Base-by-base conservation (phyloP, 2,888 invertebrate species). In the Timema cristinae region DNA sequence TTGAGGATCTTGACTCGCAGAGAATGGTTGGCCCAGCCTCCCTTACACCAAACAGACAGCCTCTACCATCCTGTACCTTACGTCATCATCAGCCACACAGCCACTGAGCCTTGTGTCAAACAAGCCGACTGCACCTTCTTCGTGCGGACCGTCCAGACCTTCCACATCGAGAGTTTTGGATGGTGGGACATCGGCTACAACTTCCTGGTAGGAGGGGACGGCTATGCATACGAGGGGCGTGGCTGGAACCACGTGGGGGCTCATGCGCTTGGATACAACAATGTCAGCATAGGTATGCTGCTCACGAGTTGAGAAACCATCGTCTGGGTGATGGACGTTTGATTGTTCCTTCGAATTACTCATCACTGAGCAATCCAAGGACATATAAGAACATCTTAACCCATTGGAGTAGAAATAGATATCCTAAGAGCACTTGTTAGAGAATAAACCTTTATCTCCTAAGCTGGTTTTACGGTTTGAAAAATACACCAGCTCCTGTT, bases 181-280 rank as follows among this genome's bases (percentile, higher is more conserved):
- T 90, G 89, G 85, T 85, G 83, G 73, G 93, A 93, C 78, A 91
- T 92, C 48, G 89, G 85, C 0, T 93, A 91, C 80, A 94, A 91
- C 79, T 94, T 92, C 77, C 81, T 94, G 4, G 86, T 94, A 4
- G 93, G 92, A 0, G 92, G 92, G 6, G 92, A 93, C 78, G 93
- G 92, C 0, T 85, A 87, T 9, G 89, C 88, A 0, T 93, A 92
- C 79, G 87, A 86, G 75, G 92, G 91, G 0, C 87, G 92, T 6
- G 91, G 91, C 1, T 94, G 93, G 93, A 86, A 89, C 75, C 50
- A 16, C n/a, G 66, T 59, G 10, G 67, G 59, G 15, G 49, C 56
- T 56, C 69, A 69, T 32, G 10, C 68, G 0, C 85, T 85, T 61
- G 79, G 88, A 63, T 91, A 87, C 79, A 92, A 92, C 79, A 80